Percentiles rank a stretch among this genome's conserved stretches.
These are phyloP conservation scores for Acholoe squamosa DNA, from an alignment of 2,888 invertebrate genomes.

Conservation along the genomic window DNA sequence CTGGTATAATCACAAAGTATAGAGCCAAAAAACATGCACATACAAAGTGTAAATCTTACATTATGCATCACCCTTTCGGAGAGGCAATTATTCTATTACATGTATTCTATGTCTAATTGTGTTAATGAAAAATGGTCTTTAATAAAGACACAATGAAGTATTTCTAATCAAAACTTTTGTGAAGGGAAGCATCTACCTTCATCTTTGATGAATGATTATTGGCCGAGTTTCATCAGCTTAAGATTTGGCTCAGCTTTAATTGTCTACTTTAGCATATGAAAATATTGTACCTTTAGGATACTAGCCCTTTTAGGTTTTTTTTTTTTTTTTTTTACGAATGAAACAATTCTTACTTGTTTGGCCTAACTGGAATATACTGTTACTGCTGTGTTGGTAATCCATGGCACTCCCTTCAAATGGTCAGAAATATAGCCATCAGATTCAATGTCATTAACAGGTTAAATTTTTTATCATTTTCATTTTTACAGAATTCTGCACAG, in stretches of 20 bases:
- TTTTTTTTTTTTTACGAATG: not conserved
- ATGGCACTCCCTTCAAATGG: conserved; percentile 60
- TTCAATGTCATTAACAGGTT: conserved; percentile 22
- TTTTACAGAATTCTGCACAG: not conserved
- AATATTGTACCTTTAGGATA: not conserved
- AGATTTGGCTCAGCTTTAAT: too few relatives aligned
- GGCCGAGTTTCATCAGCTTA: not conserved
- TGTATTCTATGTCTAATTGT: not conserved
- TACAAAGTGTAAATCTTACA: too few relatives aligned
- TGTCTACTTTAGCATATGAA: too few relatives aligned
- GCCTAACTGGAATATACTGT: conserved; percentile 59
- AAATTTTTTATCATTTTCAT: not conserved
- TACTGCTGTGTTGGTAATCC: conserved; percentile 63
- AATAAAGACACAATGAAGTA: not conserved
- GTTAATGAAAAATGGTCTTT: not conserved
- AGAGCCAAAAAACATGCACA: not conserved
- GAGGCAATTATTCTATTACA: too few relatives aligned
- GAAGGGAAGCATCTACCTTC: not conserved
- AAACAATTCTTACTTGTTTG: conserved; percentile 56
- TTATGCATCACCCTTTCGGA: too few relatives aligned
- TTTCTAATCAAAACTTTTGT: not conserved
- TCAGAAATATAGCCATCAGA: conserved; percentile 44
- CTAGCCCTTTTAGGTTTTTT: not conserved
- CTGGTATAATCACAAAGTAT: not conserved
- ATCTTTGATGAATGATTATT: not conserved